A percentile compares a stretch with the other conserved stretches of the same genome.
Evolutionary conservation across 2,888 invertebrate species (phyloP).

Genomic region (Amblyjoppa proteus): DNA sequence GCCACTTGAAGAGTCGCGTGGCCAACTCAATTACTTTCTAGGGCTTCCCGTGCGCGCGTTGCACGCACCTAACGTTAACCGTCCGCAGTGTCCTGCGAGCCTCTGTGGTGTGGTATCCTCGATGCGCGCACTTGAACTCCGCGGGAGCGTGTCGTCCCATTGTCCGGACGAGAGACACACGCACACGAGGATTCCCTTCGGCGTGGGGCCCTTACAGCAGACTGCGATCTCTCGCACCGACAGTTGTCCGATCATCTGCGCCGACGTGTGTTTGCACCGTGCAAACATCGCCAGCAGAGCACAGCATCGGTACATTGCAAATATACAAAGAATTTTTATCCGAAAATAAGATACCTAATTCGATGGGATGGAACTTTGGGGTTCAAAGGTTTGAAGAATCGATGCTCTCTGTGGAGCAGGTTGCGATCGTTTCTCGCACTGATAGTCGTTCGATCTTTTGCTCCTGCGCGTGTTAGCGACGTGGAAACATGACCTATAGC

Average conservation of each 20-base stretch:
- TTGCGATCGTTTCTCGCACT: slow-evolving; percentile 38
- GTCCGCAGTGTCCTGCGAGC: slow-evolving; percentile 56
- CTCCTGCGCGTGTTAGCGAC: too few species aligned
- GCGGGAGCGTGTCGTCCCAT: slow-evolving; percentile 71
- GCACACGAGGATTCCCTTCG: slow-evolving; percentile 51
- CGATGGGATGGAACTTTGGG: background rate
- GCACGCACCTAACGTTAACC: slow-evolving; percentile 73
- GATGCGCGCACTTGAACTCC: slow-evolving; percentile 59
- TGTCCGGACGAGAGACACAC: slow-evolving; percentile 60
- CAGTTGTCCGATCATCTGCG: slow-evolving; percentile 72
- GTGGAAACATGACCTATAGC: too few species aligned
- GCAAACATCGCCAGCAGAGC: slow-evolving; percentile 24
- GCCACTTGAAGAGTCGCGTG: slow-evolving; percentile 84
- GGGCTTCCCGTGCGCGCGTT: slow-evolving; percentile 77
- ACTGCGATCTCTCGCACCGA: slow-evolving; percentile 49
- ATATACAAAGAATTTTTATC: too few species aligned
- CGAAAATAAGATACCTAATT: background rate
- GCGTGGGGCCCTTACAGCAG: slow-evolving; percentile 40
- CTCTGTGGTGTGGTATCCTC: slow-evolving; percentile 39
- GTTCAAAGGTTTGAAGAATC: too few species aligned
- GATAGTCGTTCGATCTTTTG: slow-evolving; percentile 56
- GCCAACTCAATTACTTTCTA: slow-evolving; percentile 84
- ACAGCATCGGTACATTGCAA: too few species aligned
- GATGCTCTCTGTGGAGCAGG: background rate
- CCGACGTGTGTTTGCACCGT: slow-evolving; percentile 38